Evolutionary conservation across 2,888 invertebrate genomes (phyloP), one percentile per base, ranked within the genome.

Genomic region (Rhamphomyia laevipes): DNA sequence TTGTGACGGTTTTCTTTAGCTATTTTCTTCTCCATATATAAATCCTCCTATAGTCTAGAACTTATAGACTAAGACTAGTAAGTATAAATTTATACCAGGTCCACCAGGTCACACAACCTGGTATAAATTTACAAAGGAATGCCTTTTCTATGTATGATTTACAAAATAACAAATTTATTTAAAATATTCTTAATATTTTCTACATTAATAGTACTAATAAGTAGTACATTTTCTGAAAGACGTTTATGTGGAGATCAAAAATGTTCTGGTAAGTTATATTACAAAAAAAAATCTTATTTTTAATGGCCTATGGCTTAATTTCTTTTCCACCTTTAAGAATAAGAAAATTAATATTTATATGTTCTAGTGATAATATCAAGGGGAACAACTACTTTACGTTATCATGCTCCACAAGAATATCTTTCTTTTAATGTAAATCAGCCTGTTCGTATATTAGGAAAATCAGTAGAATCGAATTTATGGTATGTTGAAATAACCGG

Each of bases 401-500:
- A 85, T 63, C 58, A 48, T 17, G 74, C 80, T 54, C 73, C 63
- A 12, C 77, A 78, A 52, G 60, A 70, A 16, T 74, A 76, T 42
- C 68, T 87, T 51, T 77, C 84, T 10, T 86, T 82, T 66, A 69
- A 65, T 18, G 62, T 61, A 4, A 80, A 82, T 60, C 61, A 68
- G 9, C 70, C 77, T 1, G 78, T 82, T 11, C 72, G 68, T 43
- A 74, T 88, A 53, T 81, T 71, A 59, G 85, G 86, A 65, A 87
- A 86, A 70, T 77, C 80, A 57, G 82, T 81, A 23, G 72, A 77
- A 53, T 64, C 80, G 45, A 41, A 56, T 1, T 46, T 63, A 3
- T 86, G 85, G 84, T 85, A 80, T 54, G 82, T 77, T 42, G 78
- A 77, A 68, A 79, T 86, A 43, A 72, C 77, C 55, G 84, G 81